Percentiles rank a stretch among this genome's conserved stretches.
Evolutionary conservation across 2,113 vertebrate species (phyloP).

Genomic region (Nycticebus coucang): DNA sequence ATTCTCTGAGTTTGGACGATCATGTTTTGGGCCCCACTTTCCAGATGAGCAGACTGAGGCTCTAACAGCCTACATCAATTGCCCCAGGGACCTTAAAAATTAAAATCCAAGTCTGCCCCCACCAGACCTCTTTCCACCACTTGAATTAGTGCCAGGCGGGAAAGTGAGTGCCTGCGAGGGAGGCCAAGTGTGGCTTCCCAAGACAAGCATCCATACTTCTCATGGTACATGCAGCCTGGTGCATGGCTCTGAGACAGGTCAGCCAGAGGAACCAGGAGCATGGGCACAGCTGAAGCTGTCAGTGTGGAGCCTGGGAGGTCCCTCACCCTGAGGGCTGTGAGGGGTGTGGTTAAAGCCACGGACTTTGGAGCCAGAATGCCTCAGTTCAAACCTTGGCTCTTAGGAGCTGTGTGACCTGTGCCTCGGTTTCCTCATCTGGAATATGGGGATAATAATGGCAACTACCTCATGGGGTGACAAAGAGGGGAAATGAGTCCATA

Average conservation of each 20-base stretch:
- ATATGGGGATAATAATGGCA: background rate
- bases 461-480: background rate
- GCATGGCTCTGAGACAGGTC: background rate
- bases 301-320: background rate
- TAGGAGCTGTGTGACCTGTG: background rate
- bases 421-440: background rate
- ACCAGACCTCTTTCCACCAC: background rate
- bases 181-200: background rate
- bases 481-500: background rate
- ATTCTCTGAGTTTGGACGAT: background rate
- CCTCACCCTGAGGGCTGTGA: background rate
- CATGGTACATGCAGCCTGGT: accelerated
- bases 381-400: background rate
- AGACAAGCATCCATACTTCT: background rate
- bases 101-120: background rate
- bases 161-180: background rate
- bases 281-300: too few relatives aligned
- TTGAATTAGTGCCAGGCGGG: background rate
- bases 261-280: background rate
- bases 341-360: background rate
- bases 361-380: background rate
- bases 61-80: background rate
- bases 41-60: background rate
- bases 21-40: background rate
- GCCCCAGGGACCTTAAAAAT: background rate